Conservation (phyloP, 2,888 invertebrate genomes). For the Dynastes grantii region DNA sequence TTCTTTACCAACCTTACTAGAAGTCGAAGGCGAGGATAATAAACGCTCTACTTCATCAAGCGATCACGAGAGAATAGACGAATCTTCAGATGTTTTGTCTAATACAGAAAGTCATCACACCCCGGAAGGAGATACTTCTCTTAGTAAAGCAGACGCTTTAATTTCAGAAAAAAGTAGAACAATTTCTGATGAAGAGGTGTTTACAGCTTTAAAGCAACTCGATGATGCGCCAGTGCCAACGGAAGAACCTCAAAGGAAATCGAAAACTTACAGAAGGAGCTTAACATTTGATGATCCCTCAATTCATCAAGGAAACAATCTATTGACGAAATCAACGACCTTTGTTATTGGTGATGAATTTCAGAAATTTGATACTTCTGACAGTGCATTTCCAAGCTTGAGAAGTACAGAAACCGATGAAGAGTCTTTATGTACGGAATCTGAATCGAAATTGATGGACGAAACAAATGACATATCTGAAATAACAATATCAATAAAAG, state of each 20-base stretch:
- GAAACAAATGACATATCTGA: slow-evolving; percentile 29
- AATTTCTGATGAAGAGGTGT: slow-evolving; percentile 28
- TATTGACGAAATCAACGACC: slow-evolving; percentile 22
- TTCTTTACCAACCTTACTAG: slow-evolving; percentile 45
- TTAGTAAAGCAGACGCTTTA: not conserved
- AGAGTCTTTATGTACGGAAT: slow-evolving; percentile 18
- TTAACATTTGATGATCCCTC: slow-evolving; percentile 33
- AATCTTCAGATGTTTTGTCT: not conserved
- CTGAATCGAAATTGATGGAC: not conserved
- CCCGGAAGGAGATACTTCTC: not conserved
- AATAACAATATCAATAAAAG: slow-evolving; percentile 38
- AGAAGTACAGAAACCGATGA: slow-evolving; percentile 26
- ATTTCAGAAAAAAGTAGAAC: not conserved
- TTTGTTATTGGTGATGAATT: slow-evolving; percentile 37
- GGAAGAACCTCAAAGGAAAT: slow-evolving; percentile 35
- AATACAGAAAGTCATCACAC: slow-evolving; percentile 2
- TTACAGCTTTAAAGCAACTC: slow-evolving; percentile 22
- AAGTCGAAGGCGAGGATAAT: slow-evolving; percentile 47
- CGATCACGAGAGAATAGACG: not conserved
- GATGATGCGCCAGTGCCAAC: slow-evolving; percentile 21
- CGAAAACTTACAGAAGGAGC: slow-evolving; percentile 29
- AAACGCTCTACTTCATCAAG: slow-evolving; percentile 16
- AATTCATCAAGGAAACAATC: not conserved
- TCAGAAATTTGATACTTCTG: slow-evolving; percentile 29
- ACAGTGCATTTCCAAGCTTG: not conserved